Evolutionary conservation across 1,140 invertebrate species (phyloP), one percentile per base, ranked within the genome.

Genomic region (Drosophila nigrodunni): DNA sequence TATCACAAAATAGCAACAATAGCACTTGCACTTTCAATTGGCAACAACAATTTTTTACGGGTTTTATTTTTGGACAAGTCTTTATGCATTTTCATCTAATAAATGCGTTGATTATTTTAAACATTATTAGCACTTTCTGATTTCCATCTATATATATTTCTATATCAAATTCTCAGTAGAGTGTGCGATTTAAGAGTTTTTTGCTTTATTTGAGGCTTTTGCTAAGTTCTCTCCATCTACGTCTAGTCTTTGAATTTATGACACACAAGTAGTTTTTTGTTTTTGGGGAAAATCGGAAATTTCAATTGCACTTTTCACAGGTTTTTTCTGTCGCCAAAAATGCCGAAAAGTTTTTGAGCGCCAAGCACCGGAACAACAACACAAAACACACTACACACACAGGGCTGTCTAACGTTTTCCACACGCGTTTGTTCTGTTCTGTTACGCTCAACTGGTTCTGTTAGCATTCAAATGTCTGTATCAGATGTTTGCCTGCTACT

Each of bases 81-180:
- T 78, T 91, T 91, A 91, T 91, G 85, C 89, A 91, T 91, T 91
- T 91, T 91, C 83, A 91, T 91, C 70, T 81, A 68, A 59, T 87
- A 72, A 66, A 82, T 82, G 76, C 75, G 60, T 74, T 72, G 62
- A 89, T 81, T 81, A 68, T 39, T 44, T 81, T 49, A 34, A 39
- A 68, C 83, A 87, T 87, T 65, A 59, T 70, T 64, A 21, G 61
- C n/a, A 46, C 43, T 60, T 39, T 46, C 8, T 30, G 25, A 13
- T 34, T 35, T 11, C 30, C 54, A 15, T 41, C 15, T 41, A 41
- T 11, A 11, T 57, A 11, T 41, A 37, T 54, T 54, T 8, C n/a
- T 54, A 34, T n/a, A n/a, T 52, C 7, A 10, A 47, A 30, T 30
- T 30, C 10, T 52, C 7, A 47, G 44, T 8, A 9, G 49, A 66